These are phyloP conservation scores for Fratercula arctica DNA, from an alignment of 2,797 vertebrate genomes.

Conservation along the genomic window DNA sequence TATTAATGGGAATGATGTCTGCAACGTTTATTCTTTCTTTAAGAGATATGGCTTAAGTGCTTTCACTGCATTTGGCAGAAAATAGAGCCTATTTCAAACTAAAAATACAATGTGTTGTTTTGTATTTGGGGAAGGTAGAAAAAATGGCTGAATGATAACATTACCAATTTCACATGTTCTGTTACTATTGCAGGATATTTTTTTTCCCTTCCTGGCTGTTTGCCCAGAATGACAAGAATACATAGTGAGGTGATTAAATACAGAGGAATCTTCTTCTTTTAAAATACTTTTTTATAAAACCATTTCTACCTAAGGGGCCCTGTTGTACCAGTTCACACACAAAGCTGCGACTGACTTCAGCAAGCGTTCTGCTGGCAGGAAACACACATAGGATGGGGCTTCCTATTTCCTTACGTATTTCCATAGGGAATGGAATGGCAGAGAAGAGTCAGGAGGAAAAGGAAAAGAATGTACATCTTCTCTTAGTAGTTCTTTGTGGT, in stretches of 20 bases:
- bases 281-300: conserved; percentile 10
- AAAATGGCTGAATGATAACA: conserved; percentile 38
- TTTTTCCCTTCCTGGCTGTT: conserved; percentile 66
- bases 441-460: conserved; percentile 1
- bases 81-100: conserved; percentile 16
- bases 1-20: conserved; percentile 18
- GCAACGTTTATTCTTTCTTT: conserved; percentile 7
- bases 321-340: background rate
- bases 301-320: background rate
- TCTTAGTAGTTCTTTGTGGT: background rate
- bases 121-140: conserved; percentile 31
- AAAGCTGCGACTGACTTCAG: background rate
- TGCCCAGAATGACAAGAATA: conserved; percentile 58
- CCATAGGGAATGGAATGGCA: background rate
- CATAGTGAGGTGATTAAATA: conserved; percentile 50
- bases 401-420: background rate
- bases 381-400: background rate
- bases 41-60: background rate
- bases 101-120: background rate
- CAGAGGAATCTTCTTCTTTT: conserved; percentile 25
- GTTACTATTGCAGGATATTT: conserved; percentile 46
- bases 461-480: background rate
- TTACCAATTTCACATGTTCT: conserved; percentile 43
- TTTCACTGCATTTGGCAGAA: conserved; percentile 24
- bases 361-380: background rate